phyloP scores from a whole-genome alignment of 2,113 vertebrate genomes.

The Theristicus caerulescens region DNA sequence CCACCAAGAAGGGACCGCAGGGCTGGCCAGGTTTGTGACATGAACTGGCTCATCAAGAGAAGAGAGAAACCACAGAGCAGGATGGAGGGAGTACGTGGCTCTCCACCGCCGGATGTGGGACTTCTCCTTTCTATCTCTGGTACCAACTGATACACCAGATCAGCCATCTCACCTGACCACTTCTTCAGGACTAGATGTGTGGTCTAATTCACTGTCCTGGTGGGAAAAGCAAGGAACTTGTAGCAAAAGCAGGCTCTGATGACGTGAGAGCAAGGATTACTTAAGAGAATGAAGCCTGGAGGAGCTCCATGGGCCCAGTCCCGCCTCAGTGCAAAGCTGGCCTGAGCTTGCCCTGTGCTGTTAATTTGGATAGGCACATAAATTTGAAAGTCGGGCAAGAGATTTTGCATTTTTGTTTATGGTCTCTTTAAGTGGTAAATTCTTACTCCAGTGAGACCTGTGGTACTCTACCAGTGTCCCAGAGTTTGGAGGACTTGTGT shows the following conservation, averaged over 20 bases:
- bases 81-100: background rate
- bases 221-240: background rate
- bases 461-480: background rate
- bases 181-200: background rate
- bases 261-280: background rate
- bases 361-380: background rate
- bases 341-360: background rate
- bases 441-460: background rate
- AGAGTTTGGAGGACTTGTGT: background rate
- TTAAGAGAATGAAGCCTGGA: background rate
- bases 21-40: fast-evolving
- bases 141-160: background rate
- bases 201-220: too few relatives aligned
- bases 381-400: background rate
- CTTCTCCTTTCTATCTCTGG: background rate
- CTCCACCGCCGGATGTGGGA: fast-evolving
- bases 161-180: background rate
- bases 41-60: background rate
- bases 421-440: background rate
- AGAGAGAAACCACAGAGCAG: background rate
- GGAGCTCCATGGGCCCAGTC: background rate
- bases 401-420: background rate
- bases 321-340: background rate
- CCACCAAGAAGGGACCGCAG: background rate
- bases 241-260: background rate